Evolutionary conservation across 2,888 invertebrate species (phyloP).

Genomic region (Clepsis dumicolana): DNA sequence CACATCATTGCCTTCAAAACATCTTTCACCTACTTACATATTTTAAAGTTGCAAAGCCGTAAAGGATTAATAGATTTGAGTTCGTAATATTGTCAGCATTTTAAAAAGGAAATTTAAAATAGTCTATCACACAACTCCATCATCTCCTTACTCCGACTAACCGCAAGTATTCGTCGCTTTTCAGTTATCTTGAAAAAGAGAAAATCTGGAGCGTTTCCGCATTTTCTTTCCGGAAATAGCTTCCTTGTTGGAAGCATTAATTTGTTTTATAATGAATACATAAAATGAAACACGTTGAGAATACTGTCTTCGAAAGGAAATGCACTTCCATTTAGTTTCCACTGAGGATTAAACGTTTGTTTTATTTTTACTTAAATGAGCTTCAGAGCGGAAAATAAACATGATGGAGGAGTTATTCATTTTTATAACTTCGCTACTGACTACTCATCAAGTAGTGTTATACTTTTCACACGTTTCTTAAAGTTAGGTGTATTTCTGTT

Average conservation of each 20-base stretch:
- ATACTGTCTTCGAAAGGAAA: conserved; percentile 26
- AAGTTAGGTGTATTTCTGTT: too few relatives aligned
- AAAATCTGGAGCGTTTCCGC: conserved; percentile 19
- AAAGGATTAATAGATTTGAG: too few relatives aligned
- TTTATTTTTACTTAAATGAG: conserved; percentile 1
- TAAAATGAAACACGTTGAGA: conserved; percentile 32
- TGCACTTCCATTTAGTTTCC: conserved; percentile 31
- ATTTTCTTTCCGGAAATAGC: conserved; percentile 27
- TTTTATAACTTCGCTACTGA: neutral
- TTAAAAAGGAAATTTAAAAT: neutral
- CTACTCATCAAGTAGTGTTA: too few relatives aligned
- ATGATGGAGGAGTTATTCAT: neutral
- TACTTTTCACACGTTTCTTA: too few relatives aligned
- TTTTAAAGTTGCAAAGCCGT: too few relatives aligned
- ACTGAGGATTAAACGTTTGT: neutral
- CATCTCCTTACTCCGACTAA: neutral
- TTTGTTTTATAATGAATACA: conserved; percentile 38
- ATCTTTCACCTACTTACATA: too few relatives aligned
- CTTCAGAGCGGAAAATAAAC: neutral
- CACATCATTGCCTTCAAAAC: too few relatives aligned
- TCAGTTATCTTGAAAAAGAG: conserved; percentile 17
- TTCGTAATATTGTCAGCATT: too few relatives aligned
- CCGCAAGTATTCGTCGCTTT: neutral
- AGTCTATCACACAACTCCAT: neutral
- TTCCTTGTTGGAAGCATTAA: conserved; percentile 23